Percentiles rank a stretch among this genome's conserved stretches.
phyloP scores from a whole-genome alignment of 2,888 invertebrate species.

The Callinectes sapidus region DNA sequence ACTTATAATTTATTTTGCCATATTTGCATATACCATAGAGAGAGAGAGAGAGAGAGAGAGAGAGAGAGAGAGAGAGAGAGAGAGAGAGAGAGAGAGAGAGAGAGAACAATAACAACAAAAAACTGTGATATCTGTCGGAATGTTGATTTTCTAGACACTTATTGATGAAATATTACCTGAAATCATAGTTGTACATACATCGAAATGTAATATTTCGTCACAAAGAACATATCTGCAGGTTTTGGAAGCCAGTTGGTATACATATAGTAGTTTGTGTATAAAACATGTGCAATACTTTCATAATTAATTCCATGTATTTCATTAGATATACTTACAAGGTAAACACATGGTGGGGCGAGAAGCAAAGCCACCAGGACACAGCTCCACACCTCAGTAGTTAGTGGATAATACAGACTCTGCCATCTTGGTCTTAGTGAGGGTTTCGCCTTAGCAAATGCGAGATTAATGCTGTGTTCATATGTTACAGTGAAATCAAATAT shows the following conservation, averaged over 20 bases:
- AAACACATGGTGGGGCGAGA: background rate
- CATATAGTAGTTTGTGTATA: background rate
- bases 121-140: too few species aligned
- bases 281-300: background rate
- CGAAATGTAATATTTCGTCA: too few species aligned
- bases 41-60: too few species aligned
- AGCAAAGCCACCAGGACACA: slow-evolving; percentile 38
- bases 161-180: too few species aligned
- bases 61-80: too few species aligned
- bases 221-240: too few species aligned
- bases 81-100: too few species aligned
- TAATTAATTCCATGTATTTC: background rate
- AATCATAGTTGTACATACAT: too few species aligned
- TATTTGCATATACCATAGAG: too few species aligned
- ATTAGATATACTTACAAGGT: slow-evolving; percentile 4
- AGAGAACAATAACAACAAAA: too few species aligned
- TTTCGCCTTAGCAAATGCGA: slow-evolving; percentile 54
- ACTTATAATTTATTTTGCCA: too few species aligned
- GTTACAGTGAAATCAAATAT: slow-evolving; percentile 41
- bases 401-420: slow-evolving; percentile 59
- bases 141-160: too few species aligned
- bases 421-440: slow-evolving; percentile 54
- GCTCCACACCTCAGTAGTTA: slow-evolving; percentile 41
- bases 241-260: background rate
- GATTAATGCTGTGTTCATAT: slow-evolving; percentile 49